Conservation (phyloP, 2,113 vertebrate genomes). For the Isurus oxyrinchus region DNA sequence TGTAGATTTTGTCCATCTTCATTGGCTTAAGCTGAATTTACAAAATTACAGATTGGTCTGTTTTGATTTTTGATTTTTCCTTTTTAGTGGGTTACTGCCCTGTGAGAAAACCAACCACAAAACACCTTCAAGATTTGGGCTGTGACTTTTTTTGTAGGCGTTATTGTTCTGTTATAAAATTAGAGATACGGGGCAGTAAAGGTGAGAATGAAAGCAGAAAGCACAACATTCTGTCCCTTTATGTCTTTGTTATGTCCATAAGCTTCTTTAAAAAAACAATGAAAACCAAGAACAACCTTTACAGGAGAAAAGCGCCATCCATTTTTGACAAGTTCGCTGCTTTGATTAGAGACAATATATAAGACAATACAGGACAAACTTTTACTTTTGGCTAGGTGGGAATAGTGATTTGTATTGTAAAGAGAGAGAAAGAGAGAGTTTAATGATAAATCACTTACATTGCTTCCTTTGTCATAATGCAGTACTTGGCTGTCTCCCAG, state of each 20-base stretch:
- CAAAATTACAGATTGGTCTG: not conserved
- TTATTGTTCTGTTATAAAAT: not conserved
- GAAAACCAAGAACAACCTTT: not conserved
- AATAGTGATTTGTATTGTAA: not conserved
- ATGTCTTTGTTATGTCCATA: no score
- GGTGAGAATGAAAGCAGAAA: not conserved
- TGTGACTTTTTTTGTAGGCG: not conserved
- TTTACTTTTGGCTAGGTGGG: not conserved
- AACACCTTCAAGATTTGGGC: not conserved
- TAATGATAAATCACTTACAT: conserved; percentile 20
- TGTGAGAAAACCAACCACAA: not conserved
- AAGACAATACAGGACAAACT: no score
- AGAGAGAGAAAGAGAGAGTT: not conserved
- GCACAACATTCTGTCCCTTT: no score
- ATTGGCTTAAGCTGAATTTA: no score
- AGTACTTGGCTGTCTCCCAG: conserved; percentile 16
- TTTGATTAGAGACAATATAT: not conserved
- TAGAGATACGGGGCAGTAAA: not conserved
- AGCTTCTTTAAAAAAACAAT: not conserved
- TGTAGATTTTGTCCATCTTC: not conserved
- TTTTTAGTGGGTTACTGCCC: not conserved
- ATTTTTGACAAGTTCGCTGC: not conserved
- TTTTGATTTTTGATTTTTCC: not conserved
- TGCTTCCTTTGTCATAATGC: not conserved
- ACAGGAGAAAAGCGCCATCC: not conserved